phyloP scores from a whole-genome alignment of 1,140 invertebrate species.

The Eurosta solidaginis region DNA sequence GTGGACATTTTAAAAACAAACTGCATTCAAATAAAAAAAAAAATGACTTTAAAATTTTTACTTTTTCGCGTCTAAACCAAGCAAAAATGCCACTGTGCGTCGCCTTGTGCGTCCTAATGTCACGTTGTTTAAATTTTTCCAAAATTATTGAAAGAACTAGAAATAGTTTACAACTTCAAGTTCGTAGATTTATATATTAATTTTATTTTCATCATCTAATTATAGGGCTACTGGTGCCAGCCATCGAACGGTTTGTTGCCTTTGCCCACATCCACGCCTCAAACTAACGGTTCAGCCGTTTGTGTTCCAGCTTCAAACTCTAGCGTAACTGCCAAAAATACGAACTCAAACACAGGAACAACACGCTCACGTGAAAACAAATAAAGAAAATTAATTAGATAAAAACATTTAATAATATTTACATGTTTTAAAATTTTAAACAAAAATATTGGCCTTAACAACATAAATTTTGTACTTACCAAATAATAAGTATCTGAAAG shows the following conservation, averaged over 20 bases:
- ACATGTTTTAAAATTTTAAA: too few species aligned
- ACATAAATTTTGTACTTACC: background rate
- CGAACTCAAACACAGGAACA: background rate
- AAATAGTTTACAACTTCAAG: too few species aligned
- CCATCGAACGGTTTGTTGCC: background rate
- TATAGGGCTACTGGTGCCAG: conserved; percentile 16
- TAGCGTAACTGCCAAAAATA: background rate
- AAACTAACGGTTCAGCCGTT: background rate
- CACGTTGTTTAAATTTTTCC: too few species aligned
- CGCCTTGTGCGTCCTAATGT: too few species aligned
- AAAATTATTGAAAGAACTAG: too few species aligned
- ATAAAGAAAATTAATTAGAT: background rate
- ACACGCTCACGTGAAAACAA: background rate
- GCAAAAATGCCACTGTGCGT: too few species aligned
- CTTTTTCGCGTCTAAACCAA: too few species aligned
- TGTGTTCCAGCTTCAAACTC: background rate
- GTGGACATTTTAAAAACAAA: too few species aligned
- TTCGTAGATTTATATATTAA: background rate
- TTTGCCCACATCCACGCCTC: background rate
- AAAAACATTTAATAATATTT: too few species aligned
- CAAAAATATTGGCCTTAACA: too few species aligned
- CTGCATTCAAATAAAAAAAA: too few species aligned
- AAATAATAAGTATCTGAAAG: background rate
- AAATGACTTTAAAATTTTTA: too few species aligned
- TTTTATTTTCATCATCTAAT: background rate